phyloP scores from a whole-genome alignment of 2,888 invertebrate genomes.

The Macrophya alboannulata region DNA sequence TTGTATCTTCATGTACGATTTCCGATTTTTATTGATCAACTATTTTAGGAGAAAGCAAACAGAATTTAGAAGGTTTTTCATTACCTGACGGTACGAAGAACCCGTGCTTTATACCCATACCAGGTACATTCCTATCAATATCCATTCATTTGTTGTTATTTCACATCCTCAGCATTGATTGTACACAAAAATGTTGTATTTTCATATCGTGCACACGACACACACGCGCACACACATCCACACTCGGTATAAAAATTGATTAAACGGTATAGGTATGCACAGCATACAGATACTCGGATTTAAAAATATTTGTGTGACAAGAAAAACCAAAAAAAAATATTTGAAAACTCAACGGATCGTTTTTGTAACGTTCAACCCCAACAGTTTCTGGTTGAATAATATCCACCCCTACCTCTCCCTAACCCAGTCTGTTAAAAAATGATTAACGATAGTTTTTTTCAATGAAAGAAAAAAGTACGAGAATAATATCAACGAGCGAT shows the following conservation, averaged over 20 bases:
- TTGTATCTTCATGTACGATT: background rate
- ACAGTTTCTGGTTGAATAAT: background rate
- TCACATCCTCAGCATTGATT: slow-evolving; percentile 3
- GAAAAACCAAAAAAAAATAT: background rate
- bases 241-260: background rate
- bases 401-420: background rate
- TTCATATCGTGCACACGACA: background rate
- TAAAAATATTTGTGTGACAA: background rate
- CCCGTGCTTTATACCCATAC: background rate
- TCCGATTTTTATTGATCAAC: background rate
- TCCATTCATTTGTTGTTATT: background rate
- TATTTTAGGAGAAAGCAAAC: background rate
- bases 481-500: background rate
- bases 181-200: slow-evolving; percentile 8
- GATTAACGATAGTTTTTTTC: background rate
- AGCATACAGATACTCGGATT: background rate
- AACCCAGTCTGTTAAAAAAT: background rate
- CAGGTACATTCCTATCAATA: slow-evolving; percentile 23
- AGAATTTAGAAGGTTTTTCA: background rate
- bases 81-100: background rate
- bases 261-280: background rate
- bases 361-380: background rate
- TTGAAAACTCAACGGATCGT: background rate
- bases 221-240: background rate
- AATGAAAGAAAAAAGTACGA: background rate